Conservation (phyloP, 1,140 invertebrate genomes). For the Ostrea denselamellosa region DNA sequence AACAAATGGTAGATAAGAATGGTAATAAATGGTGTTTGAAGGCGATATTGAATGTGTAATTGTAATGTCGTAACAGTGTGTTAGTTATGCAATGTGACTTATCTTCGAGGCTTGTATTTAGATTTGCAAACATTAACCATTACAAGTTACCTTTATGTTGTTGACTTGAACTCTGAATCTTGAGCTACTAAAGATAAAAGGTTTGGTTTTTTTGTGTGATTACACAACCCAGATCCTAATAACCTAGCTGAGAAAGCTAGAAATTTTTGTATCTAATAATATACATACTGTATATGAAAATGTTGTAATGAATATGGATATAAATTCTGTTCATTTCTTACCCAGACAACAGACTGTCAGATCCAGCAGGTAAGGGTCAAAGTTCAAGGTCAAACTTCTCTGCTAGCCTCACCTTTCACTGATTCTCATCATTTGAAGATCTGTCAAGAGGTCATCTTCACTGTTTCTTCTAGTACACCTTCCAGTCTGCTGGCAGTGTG, state of each 20-base stretch:
- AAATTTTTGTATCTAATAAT: no score
- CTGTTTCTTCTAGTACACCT: no score
- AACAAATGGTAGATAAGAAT: slow-evolving; percentile 2
- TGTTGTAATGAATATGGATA: not conserved
- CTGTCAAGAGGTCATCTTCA: no score
- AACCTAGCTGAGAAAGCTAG: not conserved
- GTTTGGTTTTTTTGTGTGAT: not conserved
- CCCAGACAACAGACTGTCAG: slow-evolving; percentile 11
- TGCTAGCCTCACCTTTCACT: not conserved
- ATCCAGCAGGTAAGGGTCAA: slow-evolving; percentile 24
- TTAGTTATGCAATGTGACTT: not conserved
- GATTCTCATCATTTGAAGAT: not conserved
- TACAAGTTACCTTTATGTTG: not conserved
- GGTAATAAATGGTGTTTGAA: not conserved
- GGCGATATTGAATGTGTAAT: not conserved
- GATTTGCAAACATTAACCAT: not conserved
- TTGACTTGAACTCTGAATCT: not conserved
- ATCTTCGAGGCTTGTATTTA: not conserved
- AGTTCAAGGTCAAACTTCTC: not conserved
- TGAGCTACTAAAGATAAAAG: not conserved
- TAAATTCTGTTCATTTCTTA: slow-evolving; percentile 15
- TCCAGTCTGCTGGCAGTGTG: no score
- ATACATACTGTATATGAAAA: not conserved
- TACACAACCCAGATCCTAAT: not conserved
- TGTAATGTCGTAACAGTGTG: not conserved